Conservation (phyloP, 2,113 vertebrate genomes). For the Catharus minimus region DNA sequence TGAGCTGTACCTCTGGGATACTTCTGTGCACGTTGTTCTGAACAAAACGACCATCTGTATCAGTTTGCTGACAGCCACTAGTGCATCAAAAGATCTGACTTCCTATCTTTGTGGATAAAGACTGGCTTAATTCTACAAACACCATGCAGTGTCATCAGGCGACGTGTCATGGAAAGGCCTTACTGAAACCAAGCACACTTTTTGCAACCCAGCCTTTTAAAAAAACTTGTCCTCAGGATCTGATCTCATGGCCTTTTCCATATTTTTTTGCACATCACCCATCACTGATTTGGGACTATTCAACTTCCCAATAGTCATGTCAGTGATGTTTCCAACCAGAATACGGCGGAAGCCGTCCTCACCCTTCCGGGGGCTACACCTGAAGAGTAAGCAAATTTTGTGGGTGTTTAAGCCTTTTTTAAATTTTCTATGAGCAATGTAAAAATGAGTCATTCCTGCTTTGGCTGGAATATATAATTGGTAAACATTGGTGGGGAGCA, state of each 20-base stretch:
- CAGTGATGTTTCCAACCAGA: slow-evolving; percentile 3
- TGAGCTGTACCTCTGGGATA: slow-evolving; percentile 9
- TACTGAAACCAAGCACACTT: background rate
- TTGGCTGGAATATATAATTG: slow-evolving; percentile 28
- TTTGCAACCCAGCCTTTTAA: background rate
- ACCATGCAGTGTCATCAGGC: fast-evolving
- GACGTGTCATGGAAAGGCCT: background rate
- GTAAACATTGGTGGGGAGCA: background rate
- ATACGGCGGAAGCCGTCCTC: slow-evolving; percentile 13
- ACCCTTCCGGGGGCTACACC: slow-evolving; percentile 60
- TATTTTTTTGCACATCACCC: background rate
- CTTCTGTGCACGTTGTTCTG: background rate
- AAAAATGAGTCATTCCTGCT: slow-evolving; percentile 68
- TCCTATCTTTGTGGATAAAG: background rate
- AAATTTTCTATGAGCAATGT: slow-evolving; percentile 68
- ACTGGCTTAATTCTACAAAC: background rate
- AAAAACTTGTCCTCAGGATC: background rate
- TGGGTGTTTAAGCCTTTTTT: slow-evolving; percentile 56
- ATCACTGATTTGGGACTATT: background rate
- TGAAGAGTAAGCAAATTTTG: slow-evolving; percentile 51
- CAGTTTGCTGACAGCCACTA: background rate
- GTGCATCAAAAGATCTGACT: background rate
- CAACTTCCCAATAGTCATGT: background rate
- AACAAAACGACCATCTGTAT: background rate
- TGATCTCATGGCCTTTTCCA: background rate